Evolutionary conservation across 2,113 vertebrate genomes (phyloP).

Genomic region (Motacilla tschutschensis): DNA sequence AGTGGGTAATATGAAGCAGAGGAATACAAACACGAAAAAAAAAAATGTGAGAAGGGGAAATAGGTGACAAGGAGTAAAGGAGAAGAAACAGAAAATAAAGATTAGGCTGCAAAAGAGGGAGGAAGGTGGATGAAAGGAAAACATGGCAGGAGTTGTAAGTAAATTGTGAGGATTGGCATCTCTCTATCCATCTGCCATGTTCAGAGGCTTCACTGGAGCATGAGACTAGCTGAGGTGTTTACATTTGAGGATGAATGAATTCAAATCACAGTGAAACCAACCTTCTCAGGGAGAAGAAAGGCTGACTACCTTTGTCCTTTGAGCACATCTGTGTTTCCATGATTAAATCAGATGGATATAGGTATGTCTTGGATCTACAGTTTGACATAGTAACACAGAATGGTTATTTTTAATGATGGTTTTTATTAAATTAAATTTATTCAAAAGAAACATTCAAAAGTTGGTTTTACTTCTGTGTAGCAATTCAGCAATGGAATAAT

Average conservation of each 20-base stretch:
- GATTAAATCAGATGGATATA: not conserved
- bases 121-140: not conserved
- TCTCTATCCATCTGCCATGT: accelerated
- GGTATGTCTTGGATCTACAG: not conserved
- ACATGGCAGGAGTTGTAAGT: not conserved
- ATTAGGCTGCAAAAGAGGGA: not conserved
- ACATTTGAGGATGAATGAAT: not conserved
- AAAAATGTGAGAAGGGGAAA: not conserved
- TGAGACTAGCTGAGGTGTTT: not conserved
- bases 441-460: not conserved
- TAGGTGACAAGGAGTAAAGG: not conserved
- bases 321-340: not conserved
- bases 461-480: not conserved
- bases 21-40: not conserved
- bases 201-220: not conserved
- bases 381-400: not conserved
- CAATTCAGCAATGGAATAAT: not conserved
- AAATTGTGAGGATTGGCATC: not conserved
- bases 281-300: not conserved
- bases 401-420: not conserved
- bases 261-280: not conserved
- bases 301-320: not conserved
- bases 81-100: not conserved
- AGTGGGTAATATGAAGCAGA: not conserved
- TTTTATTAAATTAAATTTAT: not conserved